Conservation (phyloP, 1,140 invertebrate species). For the Drosophila sturtevanti region DNA sequence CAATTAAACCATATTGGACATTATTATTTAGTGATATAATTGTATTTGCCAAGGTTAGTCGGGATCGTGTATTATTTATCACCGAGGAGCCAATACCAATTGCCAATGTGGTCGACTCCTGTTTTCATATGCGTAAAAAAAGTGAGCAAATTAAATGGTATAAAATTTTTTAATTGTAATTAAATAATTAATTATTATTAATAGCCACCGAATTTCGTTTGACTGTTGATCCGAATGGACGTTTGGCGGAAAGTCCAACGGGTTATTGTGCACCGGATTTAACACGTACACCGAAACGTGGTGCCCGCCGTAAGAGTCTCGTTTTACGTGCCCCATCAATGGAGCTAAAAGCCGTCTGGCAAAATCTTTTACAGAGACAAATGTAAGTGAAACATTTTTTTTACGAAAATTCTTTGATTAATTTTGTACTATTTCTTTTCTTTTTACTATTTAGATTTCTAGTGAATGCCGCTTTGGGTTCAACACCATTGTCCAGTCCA, state of each 20-base stretch:
- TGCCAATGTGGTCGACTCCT: conserved; percentile 90
- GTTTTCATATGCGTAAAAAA: conserved; percentile 93
- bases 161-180: no score
- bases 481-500: conserved; percentile 86
- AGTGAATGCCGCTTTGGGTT: conserved; percentile 84
- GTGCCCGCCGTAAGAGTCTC: conserved; percentile 86
- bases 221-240: conserved; percentile 85
- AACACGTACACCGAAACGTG: conserved; percentile 85
- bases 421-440: no score
- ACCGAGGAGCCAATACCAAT: conserved; percentile 92
- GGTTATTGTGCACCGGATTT: conserved; percentile 87
- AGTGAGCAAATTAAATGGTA: no score
- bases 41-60: conserved; percentile 91
- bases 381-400: conserved; percentile 90
- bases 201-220: conserved; percentile 89
- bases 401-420: no score
- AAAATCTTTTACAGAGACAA: conserved; percentile 92
- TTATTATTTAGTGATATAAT: conserved; percentile 92
- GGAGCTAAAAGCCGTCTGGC: conserved; percentile 94
- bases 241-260: conserved; percentile 86
- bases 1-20: conserved; percentile 91
- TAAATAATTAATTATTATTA: no score
- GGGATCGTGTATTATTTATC: conserved; percentile 92
- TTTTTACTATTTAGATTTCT: no score
- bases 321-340: conserved; percentile 90